Base-by-base conservation (phyloP, 2,888 invertebrate genomes). In the Cancer borealis region DNA sequence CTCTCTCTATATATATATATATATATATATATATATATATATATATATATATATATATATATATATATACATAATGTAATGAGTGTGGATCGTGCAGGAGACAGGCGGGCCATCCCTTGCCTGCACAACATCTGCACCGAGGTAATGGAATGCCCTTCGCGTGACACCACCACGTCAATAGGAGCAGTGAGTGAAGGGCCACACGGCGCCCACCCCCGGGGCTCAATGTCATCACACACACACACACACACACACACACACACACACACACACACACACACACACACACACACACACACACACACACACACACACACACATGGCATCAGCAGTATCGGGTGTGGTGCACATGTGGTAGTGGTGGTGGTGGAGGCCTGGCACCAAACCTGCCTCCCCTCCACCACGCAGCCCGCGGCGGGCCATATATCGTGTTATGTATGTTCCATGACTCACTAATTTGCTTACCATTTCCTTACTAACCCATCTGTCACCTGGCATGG, bases 11-110 rank as follows among this genome's bases (percentile, higher is more conserved):
- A 39, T 39, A 39, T 39, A 39, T 39, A 39, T 39, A 39, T 39
- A 39, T 39, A 39, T 39, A 39, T 39, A 39, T 21, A 54, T 12
- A 66, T 12, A 66, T 12, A 66, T 12, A 17, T 66, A 17, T 66
- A n/a, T 66, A 17, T 4, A 66, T n/a, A 17, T 91, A 30, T 91
- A 54, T 91, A 91, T 91, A 54, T 91, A 60, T 60, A 54, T 91
- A 91, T 91, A 91, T 91, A 26, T 54, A 60, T 60, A 90, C 26
- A 91, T 91, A 91, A 66, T 66, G 66, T 66, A 66, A 30, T 30
- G 26, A 10, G 79, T 79, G 79, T 30, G 79, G 6, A 26, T 0
- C 10, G 79, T 30, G 79, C 79, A 79, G 79, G 79, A 6, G 79
- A 30, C 79, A 79, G 79, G 79, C 30, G 12, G 79, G 79, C 79